A percentile compares a stretch with the other conserved stretches of the same genome.
Evolutionary conservation across 2,888 invertebrate species (phyloP).

Genomic region (Tiphia femorata): DNA sequence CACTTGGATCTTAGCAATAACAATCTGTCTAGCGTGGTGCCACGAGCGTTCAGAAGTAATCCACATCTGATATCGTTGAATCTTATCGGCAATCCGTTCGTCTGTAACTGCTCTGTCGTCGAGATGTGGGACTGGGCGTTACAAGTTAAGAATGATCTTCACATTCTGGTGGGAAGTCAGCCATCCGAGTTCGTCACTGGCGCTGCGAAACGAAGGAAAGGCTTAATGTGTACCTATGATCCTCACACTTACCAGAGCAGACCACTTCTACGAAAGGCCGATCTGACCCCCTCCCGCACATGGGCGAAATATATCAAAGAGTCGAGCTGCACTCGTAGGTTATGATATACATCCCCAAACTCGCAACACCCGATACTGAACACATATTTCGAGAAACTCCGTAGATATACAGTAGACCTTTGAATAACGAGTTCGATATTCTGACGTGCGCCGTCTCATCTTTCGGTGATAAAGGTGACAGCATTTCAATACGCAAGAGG

Average conservation of each 20-base stretch:
- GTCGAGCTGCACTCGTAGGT: slow-evolving; percentile 73
- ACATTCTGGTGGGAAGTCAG: slow-evolving; percentile 77
- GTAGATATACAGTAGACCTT: slow-evolving; percentile 10
- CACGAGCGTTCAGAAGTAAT: slow-evolving; percentile 73
- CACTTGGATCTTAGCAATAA: slow-evolving; percentile 77
- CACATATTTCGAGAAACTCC: slow-evolving; percentile 21
- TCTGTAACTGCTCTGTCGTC: slow-evolving; percentile 78
- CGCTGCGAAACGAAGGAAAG: slow-evolving; percentile 76
- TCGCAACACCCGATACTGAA: slow-evolving; percentile 42
- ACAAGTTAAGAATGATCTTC: slow-evolving; percentile 75
- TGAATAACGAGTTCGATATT: not conserved
- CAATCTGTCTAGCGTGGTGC: slow-evolving; percentile 74
- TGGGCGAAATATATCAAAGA: slow-evolving; percentile 82
- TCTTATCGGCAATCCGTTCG: slow-evolving; percentile 78
- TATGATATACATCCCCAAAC: slow-evolving; percentile 53
- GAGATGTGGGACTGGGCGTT: slow-evolving; percentile 83
- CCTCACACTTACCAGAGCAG: slow-evolving; percentile 69
- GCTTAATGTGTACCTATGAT: slow-evolving; percentile 76
- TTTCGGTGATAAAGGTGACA: not conserved
- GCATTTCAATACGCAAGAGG: not conserved
- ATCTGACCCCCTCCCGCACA: slow-evolving; percentile 75
- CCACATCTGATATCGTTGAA: slow-evolving; percentile 74
- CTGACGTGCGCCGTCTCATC: not conserved
- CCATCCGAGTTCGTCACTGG: slow-evolving; percentile 76
- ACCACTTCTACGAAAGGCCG: slow-evolving; percentile 73